phyloP scores from a whole-genome alignment of 2,113 vertebrate species.

The Ramphastos sulfuratus region DNA sequence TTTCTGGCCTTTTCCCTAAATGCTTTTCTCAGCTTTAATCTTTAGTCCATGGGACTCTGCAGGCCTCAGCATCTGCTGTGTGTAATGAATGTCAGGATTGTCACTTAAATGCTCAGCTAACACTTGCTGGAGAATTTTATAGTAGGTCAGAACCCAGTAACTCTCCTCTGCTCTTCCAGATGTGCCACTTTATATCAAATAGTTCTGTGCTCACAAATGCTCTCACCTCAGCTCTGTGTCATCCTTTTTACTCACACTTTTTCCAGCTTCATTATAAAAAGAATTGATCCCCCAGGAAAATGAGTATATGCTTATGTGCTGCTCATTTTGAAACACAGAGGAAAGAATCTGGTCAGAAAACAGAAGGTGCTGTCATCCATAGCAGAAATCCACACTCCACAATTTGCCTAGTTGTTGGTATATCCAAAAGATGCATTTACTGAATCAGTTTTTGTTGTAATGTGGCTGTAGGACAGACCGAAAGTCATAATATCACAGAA shows the following conservation, averaged over 20 bases:
- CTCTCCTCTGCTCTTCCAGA: not conserved
- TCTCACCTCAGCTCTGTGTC: not conserved
- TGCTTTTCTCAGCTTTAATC: not conserved
- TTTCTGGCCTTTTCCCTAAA: not conserved
- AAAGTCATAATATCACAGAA: not conserved
- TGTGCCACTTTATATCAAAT: not conserved
- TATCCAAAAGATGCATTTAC: not conserved
- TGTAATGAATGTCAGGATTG: not conserved
- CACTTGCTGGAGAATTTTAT: not conserved
- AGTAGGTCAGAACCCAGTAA: not conserved
- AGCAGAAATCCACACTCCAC: not conserved
- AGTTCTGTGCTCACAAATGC: not conserved
- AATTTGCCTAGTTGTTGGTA: not conserved
- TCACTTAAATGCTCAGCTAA: not conserved
- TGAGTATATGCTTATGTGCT: not conserved
- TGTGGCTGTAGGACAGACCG: not conserved
- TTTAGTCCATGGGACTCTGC: not conserved
- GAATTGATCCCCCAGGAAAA: not conserved
- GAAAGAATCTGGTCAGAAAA: not conserved
- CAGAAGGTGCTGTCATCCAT: not conserved
- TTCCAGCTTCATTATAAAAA: not conserved
- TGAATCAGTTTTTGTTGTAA: not conserved
- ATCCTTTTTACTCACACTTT: not conserved
- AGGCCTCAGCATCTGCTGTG: not conserved
- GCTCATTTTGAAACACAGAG: not conserved